Conservation (phyloP, 2,888 invertebrate species). For the Bruchidius siliquastri region DNA sequence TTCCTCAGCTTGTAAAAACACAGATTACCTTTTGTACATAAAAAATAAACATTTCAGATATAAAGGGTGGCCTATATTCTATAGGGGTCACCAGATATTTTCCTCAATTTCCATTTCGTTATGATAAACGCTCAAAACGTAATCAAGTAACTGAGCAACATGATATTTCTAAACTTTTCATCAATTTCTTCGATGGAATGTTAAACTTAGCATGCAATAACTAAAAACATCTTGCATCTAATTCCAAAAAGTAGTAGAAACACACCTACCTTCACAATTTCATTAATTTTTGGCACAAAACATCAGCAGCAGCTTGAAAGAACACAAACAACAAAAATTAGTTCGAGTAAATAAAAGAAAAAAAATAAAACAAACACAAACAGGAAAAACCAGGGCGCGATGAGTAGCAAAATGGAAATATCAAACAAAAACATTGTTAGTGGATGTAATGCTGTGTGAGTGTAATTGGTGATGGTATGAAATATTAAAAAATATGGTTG, state of each 20-base stretch:
- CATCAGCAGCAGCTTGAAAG: constrained; percentile 44
- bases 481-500: not conserved
- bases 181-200: not conserved
- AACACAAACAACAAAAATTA: constrained; percentile 42
- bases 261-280: constrained; percentile 41
- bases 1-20: no score
- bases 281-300: constrained; percentile 45
- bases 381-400: constrained; percentile 12
- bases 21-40: no score
- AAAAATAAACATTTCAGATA: no score
- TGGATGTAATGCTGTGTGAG: not conserved
- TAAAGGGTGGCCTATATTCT: no score
- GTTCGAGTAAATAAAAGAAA: constrained; percentile 50
- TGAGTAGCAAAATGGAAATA: not conserved
- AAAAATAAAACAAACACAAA: constrained; percentile 17
- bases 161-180: not conserved
- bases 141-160: not conserved
- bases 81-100: no score
- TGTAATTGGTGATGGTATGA: not conserved
- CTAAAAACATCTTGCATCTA: not conserved
- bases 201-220: not conserved
- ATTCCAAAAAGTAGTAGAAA: not conserved
- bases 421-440: not conserved
- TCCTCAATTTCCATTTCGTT: not conserved
- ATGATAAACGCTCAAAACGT: not conserved